phyloP scores from a whole-genome alignment of 2,888 invertebrate genomes.

The Tuta absoluta region DNA sequence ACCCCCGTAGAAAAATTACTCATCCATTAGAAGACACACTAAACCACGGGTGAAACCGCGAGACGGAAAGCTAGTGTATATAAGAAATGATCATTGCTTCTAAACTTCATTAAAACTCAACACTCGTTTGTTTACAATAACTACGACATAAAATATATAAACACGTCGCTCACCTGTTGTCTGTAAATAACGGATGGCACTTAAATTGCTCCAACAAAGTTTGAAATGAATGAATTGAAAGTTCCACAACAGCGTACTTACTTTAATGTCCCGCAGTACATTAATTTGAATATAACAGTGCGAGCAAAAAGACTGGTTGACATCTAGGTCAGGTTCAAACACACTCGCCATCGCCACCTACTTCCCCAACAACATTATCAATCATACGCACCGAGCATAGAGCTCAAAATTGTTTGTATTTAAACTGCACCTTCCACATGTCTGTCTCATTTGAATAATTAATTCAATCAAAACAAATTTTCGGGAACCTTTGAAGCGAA shows the following conservation, averaged over 20 bases:
- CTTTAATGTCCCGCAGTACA: conserved; percentile 29
- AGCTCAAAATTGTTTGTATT: conserved; percentile 47
- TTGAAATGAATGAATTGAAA: conserved; percentile 12
- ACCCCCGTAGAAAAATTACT: no score
- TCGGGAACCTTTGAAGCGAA: conserved; percentile 38
- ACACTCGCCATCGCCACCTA: conserved; percentile 46
- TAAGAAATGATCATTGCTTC: no score
- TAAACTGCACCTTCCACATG: conserved; percentile 33
- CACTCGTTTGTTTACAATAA: no score
- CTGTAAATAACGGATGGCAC: background rate
- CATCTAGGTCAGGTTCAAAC: conserved; percentile 75
- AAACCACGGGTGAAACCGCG: no score
- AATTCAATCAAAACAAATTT: conserved; percentile 39
- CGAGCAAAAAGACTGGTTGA: conserved; percentile 51
- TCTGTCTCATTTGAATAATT: conserved; percentile 42
- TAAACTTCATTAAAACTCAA: no score
- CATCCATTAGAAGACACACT: no score
- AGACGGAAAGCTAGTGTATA: no score
- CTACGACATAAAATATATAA: no score
- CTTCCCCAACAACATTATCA: conserved; percentile 55
- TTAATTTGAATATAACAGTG: conserved; percentile 34
- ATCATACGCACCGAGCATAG: conserved; percentile 55
- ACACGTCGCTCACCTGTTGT: conserved; percentile 2
- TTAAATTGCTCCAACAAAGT: conserved; percentile 10
- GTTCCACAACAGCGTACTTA: conserved; percentile 26